Conservation (phyloP, 2,797 vertebrate species). For the Hoplostethus atlanticus region DNA sequence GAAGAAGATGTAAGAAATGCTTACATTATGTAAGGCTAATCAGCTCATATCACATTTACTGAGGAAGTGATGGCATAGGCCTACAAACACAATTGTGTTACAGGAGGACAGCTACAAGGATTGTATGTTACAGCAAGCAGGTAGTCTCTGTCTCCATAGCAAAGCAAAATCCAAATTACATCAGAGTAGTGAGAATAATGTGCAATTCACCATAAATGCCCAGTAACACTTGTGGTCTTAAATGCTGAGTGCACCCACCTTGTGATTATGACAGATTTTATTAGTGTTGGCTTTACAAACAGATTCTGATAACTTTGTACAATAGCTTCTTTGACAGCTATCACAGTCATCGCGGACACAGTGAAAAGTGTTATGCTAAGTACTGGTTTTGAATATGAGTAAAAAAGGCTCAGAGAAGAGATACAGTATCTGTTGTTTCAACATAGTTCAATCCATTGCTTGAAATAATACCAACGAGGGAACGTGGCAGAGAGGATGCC, state of each 20-base stretch:
- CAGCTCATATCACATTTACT: constrained; percentile 57
- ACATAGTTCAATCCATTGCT: constrained; percentile 47
- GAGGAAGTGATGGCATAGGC: constrained; percentile 59
- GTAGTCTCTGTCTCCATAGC: constrained; percentile 56
- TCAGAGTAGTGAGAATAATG: constrained; percentile 56
- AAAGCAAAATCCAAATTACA: constrained; percentile 33
- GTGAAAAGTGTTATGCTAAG: constrained; percentile 74
- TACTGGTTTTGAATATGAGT: constrained; percentile 56
- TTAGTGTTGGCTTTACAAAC: constrained; percentile 44
- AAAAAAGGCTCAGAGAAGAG: constrained; percentile 66
- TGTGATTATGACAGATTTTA: constrained; percentile 49
- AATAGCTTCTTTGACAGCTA: constrained; percentile 69
- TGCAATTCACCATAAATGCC: constrained; percentile 65
- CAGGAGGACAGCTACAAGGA: constrained; percentile 71
- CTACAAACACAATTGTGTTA: constrained; percentile 74
- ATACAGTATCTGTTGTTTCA: constrained; percentile 44
- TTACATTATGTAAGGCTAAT: constrained; percentile 38
- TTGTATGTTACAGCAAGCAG: constrained; percentile 80
- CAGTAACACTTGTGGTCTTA: constrained; percentile 68
- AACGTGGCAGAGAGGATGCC: constrained; percentile 54
- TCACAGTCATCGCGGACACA: constrained; percentile 86
- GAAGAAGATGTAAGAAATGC: constrained; percentile 29
- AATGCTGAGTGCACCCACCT: constrained; percentile 66
- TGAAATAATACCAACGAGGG: constrained; percentile 59
- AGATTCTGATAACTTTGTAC: constrained; percentile 56